These are phyloP conservation scores for Acronicta leporina DNA, from an alignment of 2,888 invertebrate species.

Conservation along the genomic window DNA sequence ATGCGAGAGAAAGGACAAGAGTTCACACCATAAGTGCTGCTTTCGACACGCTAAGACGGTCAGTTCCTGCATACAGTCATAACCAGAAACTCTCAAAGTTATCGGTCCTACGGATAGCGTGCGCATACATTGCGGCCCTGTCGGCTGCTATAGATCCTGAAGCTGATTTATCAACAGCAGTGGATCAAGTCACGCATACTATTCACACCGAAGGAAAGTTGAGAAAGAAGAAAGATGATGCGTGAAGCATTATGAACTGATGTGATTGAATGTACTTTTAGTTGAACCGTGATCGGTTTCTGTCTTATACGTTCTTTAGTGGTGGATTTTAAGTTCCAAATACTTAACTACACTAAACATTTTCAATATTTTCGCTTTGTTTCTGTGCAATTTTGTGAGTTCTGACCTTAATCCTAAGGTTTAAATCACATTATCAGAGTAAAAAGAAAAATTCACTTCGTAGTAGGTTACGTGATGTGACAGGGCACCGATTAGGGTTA, in stretches of 20 bases:
- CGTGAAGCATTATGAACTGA: slow-evolving; percentile 64
- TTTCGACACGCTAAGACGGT: slow-evolving; percentile 95
- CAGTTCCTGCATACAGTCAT: slow-evolving; percentile 97
- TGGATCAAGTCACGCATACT: slow-evolving; percentile 96
- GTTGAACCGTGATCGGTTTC: slow-evolving; percentile 51
- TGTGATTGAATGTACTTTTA: slow-evolving; percentile 30
- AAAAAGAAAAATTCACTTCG: slow-evolving; percentile 6
- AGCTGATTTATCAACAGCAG: slow-evolving; percentile 92
- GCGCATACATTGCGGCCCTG: slow-evolving; percentile 97
- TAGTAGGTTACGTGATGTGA: slow-evolving; percentile 6
- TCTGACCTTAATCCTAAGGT: background rate
- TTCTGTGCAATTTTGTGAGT: slow-evolving; percentile 9
- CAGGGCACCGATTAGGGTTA: slow-evolving; percentile 24
- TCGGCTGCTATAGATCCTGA: slow-evolving; percentile 93
- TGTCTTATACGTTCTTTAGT: slow-evolving; percentile 9
- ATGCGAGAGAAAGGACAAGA: slow-evolving; percentile 96
- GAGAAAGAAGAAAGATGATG: slow-evolving; percentile 95
- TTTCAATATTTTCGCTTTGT: slow-evolving; percentile 7
- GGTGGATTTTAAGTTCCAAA: slow-evolving; percentile 1
- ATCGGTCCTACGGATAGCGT: slow-evolving; percentile 97
- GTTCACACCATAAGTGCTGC: slow-evolving; percentile 99
- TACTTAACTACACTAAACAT: slow-evolving; percentile 3
- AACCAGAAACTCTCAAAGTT: slow-evolving; percentile 98
- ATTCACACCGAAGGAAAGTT: slow-evolving; percentile 97
- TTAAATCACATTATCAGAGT: slow-evolving; percentile 1